These are phyloP conservation scores for Oryzias melastigma DNA, from an alignment of 2,113 vertebrate genomes.

Conservation along the genomic window DNA sequence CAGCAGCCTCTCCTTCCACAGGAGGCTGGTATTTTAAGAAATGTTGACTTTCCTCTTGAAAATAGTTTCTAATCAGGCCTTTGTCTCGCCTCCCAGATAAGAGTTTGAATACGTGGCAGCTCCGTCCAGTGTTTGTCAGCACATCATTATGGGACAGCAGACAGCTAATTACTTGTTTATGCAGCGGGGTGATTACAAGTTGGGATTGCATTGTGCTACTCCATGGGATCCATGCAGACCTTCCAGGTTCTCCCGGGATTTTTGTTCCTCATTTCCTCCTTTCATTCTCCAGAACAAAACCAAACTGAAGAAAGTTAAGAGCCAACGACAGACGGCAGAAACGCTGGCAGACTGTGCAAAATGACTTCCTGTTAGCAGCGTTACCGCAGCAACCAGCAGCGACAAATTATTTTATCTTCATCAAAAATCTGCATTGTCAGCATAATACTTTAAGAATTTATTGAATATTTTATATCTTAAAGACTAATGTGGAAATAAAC, in stretches of 20 bases:
- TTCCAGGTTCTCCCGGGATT: slow-evolving; percentile 40
- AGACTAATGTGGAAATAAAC: too few species aligned
- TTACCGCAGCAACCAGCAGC: too few species aligned
- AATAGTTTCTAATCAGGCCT: slow-evolving; percentile 69
- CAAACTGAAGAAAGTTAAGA: slow-evolving; percentile 64
- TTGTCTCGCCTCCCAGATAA: slow-evolving; percentile 71
- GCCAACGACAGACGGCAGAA: slow-evolving; percentile 51
- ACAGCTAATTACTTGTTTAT: slow-evolving; percentile 76
- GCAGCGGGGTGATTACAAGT: slow-evolving; percentile 69
- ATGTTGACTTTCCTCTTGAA: slow-evolving; percentile 64
- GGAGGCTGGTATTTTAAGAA: slow-evolving; percentile 19
- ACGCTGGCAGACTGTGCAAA: not conserved
- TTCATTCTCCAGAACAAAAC: slow-evolving; percentile 49
- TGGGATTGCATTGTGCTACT: slow-evolving; percentile 70
- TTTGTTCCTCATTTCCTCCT: slow-evolving; percentile 62
- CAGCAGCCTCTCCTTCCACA: not conserved
- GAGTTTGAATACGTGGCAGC: slow-evolving; percentile 55
- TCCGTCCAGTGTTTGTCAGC: slow-evolving; percentile 76
- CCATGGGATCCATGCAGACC: slow-evolving; percentile 55
- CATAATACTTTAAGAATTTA: too few species aligned
- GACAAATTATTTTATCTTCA: too few species aligned
- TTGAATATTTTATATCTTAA: too few species aligned
- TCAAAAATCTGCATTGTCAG: too few species aligned
- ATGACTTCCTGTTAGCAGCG: not conserved
- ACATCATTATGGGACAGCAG: slow-evolving; percentile 71